These are phyloP conservation scores for Bombus polaris DNA, from an alignment of 1,140 invertebrate species.

Conservation along the genomic window DNA sequence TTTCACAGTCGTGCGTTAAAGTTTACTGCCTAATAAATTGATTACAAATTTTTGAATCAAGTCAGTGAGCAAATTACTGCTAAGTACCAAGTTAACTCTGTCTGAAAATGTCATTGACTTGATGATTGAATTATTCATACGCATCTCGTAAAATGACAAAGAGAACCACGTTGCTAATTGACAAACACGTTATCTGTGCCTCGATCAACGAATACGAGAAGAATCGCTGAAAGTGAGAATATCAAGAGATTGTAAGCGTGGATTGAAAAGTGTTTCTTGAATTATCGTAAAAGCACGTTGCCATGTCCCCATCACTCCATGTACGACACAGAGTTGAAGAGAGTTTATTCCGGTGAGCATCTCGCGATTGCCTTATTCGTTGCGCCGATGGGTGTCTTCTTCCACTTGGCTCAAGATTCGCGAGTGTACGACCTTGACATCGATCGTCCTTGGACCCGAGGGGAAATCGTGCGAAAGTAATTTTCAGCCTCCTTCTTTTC, in stretches of 20 bases:
- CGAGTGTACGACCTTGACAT: slow-evolving; percentile 50
- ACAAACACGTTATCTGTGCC: neutral
- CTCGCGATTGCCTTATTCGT: slow-evolving; percentile 36
- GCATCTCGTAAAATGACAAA: neutral
- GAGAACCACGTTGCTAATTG: too few species aligned
- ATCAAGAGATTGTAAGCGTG: neutral
- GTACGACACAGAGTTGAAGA: slow-evolving; percentile 19
- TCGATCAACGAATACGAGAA: neutral
- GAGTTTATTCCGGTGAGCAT: slow-evolving; percentile 48
- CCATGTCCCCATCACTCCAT: slow-evolving; percentile 35
- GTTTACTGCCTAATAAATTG: neutral
- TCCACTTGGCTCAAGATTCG: slow-evolving; percentile 43
- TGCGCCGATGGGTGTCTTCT: slow-evolving; percentile 38
- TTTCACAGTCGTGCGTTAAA: neutral
- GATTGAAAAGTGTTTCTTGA: slow-evolving; percentile 30
- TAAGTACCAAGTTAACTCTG: too few species aligned
- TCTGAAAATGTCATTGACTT: too few species aligned
- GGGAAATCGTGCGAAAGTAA: slow-evolving; percentile 45
- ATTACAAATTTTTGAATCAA: neutral
- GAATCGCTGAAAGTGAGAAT: slow-evolving; percentile 18
- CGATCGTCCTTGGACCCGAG: slow-evolving; percentile 37
- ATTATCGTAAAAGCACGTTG: slow-evolving; percentile 42
- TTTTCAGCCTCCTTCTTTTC: slow-evolving; percentile 33
- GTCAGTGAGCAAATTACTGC: neutral
- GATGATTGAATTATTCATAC: neutral